Percentiles rank a stretch among this genome's conserved stretches.
Conservation (phyloP, 1,140 invertebrate genomes). For the Drepana arcuata region DNA sequence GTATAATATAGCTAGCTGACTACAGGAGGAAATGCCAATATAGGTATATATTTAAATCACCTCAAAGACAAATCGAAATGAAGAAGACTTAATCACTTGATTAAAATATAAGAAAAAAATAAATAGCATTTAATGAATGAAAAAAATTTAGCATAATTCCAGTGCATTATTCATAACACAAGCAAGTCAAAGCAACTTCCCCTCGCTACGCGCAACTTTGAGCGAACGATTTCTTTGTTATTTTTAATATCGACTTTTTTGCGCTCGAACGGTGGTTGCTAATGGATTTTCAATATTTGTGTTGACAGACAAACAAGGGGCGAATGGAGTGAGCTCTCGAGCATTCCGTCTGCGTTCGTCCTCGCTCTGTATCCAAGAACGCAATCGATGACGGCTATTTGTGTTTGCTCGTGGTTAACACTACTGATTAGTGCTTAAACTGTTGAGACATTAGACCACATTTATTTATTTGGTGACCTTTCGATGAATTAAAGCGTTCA, state of each 20-base stretch:
- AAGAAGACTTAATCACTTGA: too few relatives aligned
- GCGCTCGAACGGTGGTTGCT: slow-evolving; percentile 35
- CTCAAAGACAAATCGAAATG: too few relatives aligned
- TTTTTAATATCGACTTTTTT: slow-evolving; percentile 53
- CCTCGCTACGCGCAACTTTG: slow-evolving; percentile 20
- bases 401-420: slow-evolving; percentile 9
- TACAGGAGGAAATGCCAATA: too few relatives aligned
- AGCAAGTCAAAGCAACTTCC: slow-evolving; percentile 28
- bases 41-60: too few relatives aligned
- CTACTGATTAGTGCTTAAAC: slow-evolving; percentile 13
- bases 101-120: too few relatives aligned
- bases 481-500: too few relatives aligned
- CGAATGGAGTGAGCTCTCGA: slow-evolving; percentile 24
- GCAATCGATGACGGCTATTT: slow-evolving; percentile 15
- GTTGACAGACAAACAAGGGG: slow-evolving; percentile 52
- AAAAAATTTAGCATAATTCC: slow-evolving; percentile 18
- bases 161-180: slow-evolving; percentile 18
- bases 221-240: slow-evolving; percentile 37
- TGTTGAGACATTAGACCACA: too few relatives aligned
- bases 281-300: slow-evolving; percentile 63
- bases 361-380: slow-evolving; percentile 13
- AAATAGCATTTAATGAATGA: too few relatives aligned
- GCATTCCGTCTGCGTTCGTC: slow-evolving; percentile 17
- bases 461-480: too few relatives aligned
- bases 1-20: too few relatives aligned